phyloP scores from a whole-genome alignment of 2,888 invertebrate genomes.

The Agrotis exclamationis region DNA sequence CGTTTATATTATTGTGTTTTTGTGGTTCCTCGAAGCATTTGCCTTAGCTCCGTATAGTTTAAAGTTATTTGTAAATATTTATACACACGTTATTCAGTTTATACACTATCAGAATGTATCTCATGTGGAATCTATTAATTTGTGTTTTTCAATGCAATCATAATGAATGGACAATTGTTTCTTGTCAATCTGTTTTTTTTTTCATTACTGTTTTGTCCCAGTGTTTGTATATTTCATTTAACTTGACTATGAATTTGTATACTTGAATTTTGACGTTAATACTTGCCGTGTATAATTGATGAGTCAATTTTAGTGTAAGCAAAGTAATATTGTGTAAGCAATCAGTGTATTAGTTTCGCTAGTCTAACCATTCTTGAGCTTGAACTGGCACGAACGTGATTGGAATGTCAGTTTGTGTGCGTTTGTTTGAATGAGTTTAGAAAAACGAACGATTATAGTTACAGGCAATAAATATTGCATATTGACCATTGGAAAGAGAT shows the following conservation, averaged over 20 bases:
- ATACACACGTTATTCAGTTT: conserved; percentile 55
- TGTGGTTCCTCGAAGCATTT: conserved; percentile 89
- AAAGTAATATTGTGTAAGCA: conserved; percentile 59
- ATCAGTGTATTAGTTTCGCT: conserved; percentile 67
- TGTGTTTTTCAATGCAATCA: conserved; percentile 65
- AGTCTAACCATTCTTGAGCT: conserved; percentile 67
- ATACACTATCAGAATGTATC: conserved; percentile 52
- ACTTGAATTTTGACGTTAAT: conserved; percentile 55
- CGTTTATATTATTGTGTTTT: conserved; percentile 67
- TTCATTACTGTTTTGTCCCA: conserved; percentile 30
- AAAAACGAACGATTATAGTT: conserved; percentile 10
- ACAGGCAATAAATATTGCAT: not conserved
- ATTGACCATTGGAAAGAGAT: too few species aligned
- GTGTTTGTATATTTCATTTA: conserved; percentile 58
- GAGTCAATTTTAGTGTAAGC: conserved; percentile 68
- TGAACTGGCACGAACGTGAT: conserved; percentile 26
- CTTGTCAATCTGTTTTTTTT: conserved; percentile 24
- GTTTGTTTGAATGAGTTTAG: conserved; percentile 32
- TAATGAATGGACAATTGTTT: conserved; percentile 34
- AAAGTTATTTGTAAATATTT: conserved; percentile 63
- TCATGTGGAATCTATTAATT: conserved; percentile 64
- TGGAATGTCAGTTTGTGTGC: conserved; percentile 18
- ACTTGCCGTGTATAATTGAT: conserved; percentile 68
- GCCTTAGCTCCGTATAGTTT: conserved; percentile 74
- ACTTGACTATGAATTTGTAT: conserved; percentile 52